Base-by-base conservation (phyloP, 2,113 vertebrate species). In the Leptobrachium ailaonicum region DNA sequence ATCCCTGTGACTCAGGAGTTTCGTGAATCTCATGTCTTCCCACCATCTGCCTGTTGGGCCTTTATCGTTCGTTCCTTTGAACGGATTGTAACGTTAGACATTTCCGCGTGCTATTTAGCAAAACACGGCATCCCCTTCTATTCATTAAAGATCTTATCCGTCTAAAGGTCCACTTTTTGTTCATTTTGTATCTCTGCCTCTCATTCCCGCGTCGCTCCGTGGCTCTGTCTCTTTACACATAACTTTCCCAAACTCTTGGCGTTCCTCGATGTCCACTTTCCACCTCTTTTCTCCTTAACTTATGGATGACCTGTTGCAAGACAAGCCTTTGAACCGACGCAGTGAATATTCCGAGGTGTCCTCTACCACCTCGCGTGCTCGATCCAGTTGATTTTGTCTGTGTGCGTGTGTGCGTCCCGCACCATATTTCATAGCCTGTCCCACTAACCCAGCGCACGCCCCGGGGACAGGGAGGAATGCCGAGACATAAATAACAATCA, bases 401-500 rank as follows among this genome's bases (percentile, higher is more conserved):
- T 32, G 20, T 50, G 2, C 41, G 5, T 63, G 2, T 63, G 2
- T 41, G 1, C 1, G 1, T 4, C 14, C 10, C 43, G 1, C 2
- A 6, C 40, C 8, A 20, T 13, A 9, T 45, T 44, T 58, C 8
- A 73, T 80, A 73, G 77, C 70, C 14, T 80, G 77, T 8, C 62
- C 77, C 12, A 80, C 62, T 80, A 80, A 80, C 77, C 77, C 41
- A 58, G 62, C 62, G 44, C 2, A 9, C 42, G n/a, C 45, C 70
- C 62, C 44, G 13, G 3, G 42, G 77, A 13, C 11, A 43, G 5
- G 47, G 62, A 64, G 77, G 62, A 58, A 20, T 12, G 13, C 7
- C 1, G 9, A 42, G 68, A 11, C 63, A 42, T 8, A 54, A 11
- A 6, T 6, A 60, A 14, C 10, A 60, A 60, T 60, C 3, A 14